Conservation (phyloP, 2,888 invertebrate genomes). For the Noctua janthina region DNA sequence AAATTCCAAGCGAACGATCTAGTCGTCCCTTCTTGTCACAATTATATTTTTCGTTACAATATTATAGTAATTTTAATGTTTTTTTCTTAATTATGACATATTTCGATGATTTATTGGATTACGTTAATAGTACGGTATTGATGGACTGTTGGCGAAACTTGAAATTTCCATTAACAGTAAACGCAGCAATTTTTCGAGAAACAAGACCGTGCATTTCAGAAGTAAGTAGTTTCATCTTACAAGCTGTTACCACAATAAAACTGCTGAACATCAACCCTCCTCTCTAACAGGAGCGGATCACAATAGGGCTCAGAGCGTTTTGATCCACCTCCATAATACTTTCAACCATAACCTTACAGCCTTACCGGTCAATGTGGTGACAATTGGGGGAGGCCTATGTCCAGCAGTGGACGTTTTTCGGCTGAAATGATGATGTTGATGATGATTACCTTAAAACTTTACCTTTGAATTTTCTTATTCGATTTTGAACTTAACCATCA, state of each 20-base stretch:
- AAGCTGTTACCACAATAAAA: neutral
- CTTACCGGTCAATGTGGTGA: too few species aligned
- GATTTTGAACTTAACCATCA: too few species aligned
- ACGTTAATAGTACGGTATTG: slow-evolving; percentile 66
- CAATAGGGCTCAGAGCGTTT: neutral
- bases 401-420: too few species aligned
- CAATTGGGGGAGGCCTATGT: too few species aligned
- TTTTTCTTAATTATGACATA: slow-evolving; percentile 84
- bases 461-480: too few species aligned
- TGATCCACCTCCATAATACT: neutral
- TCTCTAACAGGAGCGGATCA: neutral
- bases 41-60: slow-evolving; percentile 70
- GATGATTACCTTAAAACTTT: neutral
- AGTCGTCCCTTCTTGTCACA: slow-evolving; percentile 74
- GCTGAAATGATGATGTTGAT: too few species aligned
- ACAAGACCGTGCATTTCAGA: slow-evolving; percentile 76
- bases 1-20: slow-evolving; percentile 80
- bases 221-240: slow-evolving; percentile 74
- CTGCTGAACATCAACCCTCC: neutral
- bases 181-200: slow-evolving; percentile 78
- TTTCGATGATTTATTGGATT: slow-evolving; percentile 81
- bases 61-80: slow-evolving; percentile 75
- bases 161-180: slow-evolving; percentile 75
- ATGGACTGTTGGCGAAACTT: slow-evolving; percentile 65
- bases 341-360: slow-evolving; percentile 1